Percentiles rank a stretch among this genome's conserved stretches.
Evolutionary conservation across 2,113 vertebrate species (phyloP).

Genomic region (Oreochromis tanganicae): DNA sequence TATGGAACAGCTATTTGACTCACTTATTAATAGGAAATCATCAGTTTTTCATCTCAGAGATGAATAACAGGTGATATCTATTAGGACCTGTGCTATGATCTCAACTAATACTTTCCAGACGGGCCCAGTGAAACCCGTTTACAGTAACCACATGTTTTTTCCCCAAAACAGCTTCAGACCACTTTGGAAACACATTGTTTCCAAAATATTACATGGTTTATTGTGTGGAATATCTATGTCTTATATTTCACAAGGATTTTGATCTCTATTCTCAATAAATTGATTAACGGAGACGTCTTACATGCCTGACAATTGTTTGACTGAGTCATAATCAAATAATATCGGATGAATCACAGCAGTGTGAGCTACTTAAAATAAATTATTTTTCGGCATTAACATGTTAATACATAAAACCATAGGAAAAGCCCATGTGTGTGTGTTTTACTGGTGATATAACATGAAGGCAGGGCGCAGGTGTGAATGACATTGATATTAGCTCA

Average conservation of each 20-base stretch:
- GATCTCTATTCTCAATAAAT: not conserved
- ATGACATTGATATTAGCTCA: not conserved
- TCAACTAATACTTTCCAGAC: constrained; percentile 31
- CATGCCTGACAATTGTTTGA: not conserved
- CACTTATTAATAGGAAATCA: constrained; percentile 41
- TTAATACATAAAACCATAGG: not conserved
- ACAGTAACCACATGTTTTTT: not conserved
- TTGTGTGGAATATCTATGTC: not conserved
- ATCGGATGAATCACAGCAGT: not conserved
- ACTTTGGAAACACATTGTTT: not conserved
- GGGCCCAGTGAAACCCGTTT: not conserved
- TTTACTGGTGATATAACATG: not conserved
- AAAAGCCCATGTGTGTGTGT: not conserved
- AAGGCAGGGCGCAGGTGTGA: not conserved
- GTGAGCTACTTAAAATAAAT: not conserved
- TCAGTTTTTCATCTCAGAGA: constrained; percentile 10
- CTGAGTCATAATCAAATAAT: not conserved
- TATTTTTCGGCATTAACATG: rapidly evolving
- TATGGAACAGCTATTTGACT: constrained; percentile 13
- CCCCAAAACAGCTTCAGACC: not conserved
- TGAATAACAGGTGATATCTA: not conserved
- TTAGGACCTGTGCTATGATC: not conserved
- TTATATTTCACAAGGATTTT: not conserved
- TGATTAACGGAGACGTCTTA: not conserved
- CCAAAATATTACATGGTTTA: not conserved